A percentile compares a stretch with the other conserved stretches of the same genome.
Evolutionary conservation across 2,113 vertebrate species (phyloP).

Genomic region (Oenanthe melanoleuca): DNA sequence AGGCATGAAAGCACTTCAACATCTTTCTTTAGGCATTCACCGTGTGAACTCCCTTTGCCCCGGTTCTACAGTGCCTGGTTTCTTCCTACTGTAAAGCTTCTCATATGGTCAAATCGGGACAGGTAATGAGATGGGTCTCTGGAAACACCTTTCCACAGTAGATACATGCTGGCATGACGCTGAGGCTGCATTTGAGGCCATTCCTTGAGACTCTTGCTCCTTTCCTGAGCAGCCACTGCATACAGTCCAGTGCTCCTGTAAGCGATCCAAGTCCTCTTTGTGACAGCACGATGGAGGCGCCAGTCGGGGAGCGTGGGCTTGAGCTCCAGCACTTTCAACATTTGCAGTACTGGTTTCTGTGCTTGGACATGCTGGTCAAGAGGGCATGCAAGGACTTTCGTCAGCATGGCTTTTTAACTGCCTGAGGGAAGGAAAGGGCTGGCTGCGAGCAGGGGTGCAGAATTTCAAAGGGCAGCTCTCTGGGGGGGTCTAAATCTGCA

Average conservation of each 20-base stretch:
- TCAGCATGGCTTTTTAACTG: background rate
- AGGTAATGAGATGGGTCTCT: background rate
- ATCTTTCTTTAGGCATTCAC: background rate
- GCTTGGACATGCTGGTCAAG: conserved; percentile 1
- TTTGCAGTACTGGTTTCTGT: background rate
- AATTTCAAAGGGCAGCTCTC: background rate
- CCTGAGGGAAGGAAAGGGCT: background rate
- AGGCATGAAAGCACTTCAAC: background rate
- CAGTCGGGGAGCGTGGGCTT: background rate
- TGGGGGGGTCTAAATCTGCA: background rate
- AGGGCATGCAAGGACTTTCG: background rate
- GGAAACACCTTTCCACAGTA: background rate
- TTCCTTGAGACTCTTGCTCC: background rate
- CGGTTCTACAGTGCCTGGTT: background rate
- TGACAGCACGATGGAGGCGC: fast-evolving
- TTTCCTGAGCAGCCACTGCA: background rate
- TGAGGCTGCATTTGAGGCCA: background rate
- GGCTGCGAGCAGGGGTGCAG: background rate
- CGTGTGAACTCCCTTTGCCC: background rate
- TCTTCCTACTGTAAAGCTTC: background rate
- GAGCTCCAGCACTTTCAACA: background rate
- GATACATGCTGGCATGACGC: fast-evolving
- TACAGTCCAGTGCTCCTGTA: background rate
- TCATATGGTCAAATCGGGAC: background rate
- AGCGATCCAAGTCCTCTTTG: background rate